phyloP scores from a whole-genome alignment of 2,888 invertebrate species.

The Lathronympha strigana region DNA sequence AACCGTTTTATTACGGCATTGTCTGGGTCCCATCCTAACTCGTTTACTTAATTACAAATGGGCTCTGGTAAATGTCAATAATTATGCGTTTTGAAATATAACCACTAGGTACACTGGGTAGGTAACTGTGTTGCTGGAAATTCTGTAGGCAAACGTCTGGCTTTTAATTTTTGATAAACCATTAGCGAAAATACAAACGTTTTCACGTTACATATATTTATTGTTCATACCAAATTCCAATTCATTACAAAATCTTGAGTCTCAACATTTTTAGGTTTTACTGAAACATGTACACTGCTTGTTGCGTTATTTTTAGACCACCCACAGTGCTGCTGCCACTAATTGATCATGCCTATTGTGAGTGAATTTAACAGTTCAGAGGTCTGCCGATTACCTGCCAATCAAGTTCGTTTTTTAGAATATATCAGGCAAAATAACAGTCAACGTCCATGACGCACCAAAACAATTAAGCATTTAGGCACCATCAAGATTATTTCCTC shows the following conservation, averaged over 20 bases:
- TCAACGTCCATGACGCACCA: not conserved
- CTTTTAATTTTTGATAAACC: not conserved
- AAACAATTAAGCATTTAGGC: not conserved
- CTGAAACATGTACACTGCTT: constrained; percentile 54
- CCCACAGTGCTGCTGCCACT: constrained; percentile 61
- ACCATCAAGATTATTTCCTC: not conserved
- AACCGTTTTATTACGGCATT: constrained; percentile 56
- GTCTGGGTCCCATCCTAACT: constrained; percentile 48
- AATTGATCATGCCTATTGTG: constrained; percentile 70
- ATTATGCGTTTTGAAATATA: constrained; percentile 53
- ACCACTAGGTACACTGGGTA: constrained; percentile 46
- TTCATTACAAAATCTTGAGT: no score
- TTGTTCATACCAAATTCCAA: no score
- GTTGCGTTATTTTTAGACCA: constrained; percentile 70
- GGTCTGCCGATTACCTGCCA: constrained; percentile 66
- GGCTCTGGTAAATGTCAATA: constrained; percentile 55
- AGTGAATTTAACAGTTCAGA: constrained; percentile 66
- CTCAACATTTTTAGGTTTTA: not conserved
- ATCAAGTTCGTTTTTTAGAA: constrained; percentile 64
- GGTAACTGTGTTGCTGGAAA: not conserved
- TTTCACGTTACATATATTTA: no score
- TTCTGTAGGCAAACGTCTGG: not conserved
- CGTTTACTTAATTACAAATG: constrained; percentile 55
- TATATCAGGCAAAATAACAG: constrained; percentile 5
- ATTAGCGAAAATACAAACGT: not conserved